Evolutionary conservation across 2,888 invertebrate genomes (phyloP).

Genomic region (Tuta absoluta): DNA sequence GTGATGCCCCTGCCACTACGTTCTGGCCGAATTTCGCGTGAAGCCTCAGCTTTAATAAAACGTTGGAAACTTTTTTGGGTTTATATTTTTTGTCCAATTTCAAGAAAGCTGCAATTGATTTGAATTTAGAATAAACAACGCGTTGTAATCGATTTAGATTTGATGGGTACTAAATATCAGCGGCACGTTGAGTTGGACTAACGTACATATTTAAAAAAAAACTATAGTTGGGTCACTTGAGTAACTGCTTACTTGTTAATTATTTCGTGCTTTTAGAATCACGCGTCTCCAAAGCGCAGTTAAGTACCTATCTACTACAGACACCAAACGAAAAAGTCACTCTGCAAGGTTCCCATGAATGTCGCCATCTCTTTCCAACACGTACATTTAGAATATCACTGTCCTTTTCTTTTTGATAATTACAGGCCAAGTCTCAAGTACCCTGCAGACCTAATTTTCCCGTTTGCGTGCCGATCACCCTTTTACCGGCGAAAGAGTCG

Average conservation of each 20-base stretch:
- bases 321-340: no score
- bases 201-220: no score
- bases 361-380: no score
- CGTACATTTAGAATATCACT: neutral
- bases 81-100: neutral
- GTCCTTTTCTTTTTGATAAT: neutral
- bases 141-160: no score
- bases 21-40: neutral
- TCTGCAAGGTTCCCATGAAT: no score
- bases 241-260: no score
- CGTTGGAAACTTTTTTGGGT: neutral
- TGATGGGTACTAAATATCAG: no score
- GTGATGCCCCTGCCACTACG: slow-evolving; percentile 14
- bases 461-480: slow-evolving; percentile 19
- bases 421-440: neutral
- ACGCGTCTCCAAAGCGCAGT: no score
- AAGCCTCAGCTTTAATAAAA: neutral
- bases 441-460: slow-evolving; percentile 19
- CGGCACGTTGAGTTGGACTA: no score
- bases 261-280: no score
- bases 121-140: neutral
- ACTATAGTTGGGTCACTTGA: no score
- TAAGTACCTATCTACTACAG: no score
- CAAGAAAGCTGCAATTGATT: neutral
- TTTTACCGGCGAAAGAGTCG: slow-evolving; percentile 16